Evolutionary conservation across 2,888 invertebrate species (phyloP).

Genomic region (Drosophila macrospina): DNA sequence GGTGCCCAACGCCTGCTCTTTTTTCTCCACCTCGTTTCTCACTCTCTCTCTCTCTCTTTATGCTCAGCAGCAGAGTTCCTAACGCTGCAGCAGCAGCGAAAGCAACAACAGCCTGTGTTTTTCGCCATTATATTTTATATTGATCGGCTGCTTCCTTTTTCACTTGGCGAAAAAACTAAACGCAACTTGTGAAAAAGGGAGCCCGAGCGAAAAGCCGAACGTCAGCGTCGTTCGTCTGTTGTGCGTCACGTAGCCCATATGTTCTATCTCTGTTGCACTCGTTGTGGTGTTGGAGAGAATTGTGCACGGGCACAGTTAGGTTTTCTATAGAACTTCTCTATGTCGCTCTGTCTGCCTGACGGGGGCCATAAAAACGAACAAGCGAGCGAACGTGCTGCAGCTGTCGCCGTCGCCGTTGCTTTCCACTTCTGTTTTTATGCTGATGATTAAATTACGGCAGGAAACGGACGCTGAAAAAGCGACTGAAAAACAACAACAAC

Average conservation of each 20-base stretch:
- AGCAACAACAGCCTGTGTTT: constrained; percentile 33
- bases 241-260: constrained; percentile 62
- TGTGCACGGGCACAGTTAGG: constrained; percentile 53
- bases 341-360: constrained; percentile 32
- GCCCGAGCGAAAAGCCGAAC: constrained; percentile 56
- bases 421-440: constrained; percentile 54
- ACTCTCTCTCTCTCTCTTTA: constrained; percentile 16
- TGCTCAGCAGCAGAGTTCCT: constrained; percentile 10
- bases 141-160: constrained; percentile 66
- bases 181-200: constrained; percentile 45
- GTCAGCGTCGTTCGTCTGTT: constrained; percentile 21
- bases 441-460: constrained; percentile 65
- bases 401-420: constrained; percentile 46
- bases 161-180: constrained; percentile 42
- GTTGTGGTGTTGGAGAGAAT: constrained; percentile 30
- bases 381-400: constrained; percentile 53
- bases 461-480: constrained; percentile 48
- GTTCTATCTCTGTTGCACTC: constrained; percentile 39
- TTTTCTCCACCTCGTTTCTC: constrained; percentile 20
- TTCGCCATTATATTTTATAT: constrained; percentile 61
- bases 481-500: constrained; percentile 4
- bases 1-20: constrained; percentile 58
- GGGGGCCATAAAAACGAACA: constrained; percentile 51
- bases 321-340: constrained; percentile 60
- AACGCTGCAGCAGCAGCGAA: constrained; percentile 12